Evolutionary conservation across 2,113 vertebrate species (phyloP).

Genomic region (Daphoenositta chrysoptera): DNA sequence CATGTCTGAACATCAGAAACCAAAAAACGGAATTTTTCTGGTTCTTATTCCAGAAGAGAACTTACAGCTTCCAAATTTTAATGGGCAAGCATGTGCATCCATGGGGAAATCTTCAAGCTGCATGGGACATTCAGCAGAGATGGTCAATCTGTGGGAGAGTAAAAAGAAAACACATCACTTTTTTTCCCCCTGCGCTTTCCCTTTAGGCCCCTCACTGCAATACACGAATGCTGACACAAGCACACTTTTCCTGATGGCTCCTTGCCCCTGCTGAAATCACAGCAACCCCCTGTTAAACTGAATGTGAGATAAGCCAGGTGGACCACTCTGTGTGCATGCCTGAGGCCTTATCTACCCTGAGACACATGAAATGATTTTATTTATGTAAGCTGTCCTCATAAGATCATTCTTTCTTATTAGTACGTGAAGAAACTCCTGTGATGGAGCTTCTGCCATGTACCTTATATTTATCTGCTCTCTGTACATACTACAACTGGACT

Average conservation of each 20-base stretch:
- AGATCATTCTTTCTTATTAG: not conserved
- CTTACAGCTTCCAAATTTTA: slow-evolving; percentile 99
- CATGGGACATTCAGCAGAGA: slow-evolving; percentile 97
- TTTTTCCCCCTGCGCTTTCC: rapidly evolving
- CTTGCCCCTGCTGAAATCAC: not conserved
- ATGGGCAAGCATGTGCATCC: slow-evolving; percentile 95
- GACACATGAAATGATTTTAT: not conserved
- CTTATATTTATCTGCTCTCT: not conserved
- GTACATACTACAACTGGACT: not conserved
- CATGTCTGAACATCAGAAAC: not conserved
- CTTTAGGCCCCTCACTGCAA: not conserved
- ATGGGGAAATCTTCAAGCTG: slow-evolving; percentile 98
- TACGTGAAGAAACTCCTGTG: not conserved
- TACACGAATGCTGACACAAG: not conserved
- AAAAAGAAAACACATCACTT: not conserved
- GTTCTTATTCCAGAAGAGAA: slow-evolving; percentile 51
- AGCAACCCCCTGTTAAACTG: not conserved
- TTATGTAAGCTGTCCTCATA: not conserved
- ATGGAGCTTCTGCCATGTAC: not conserved
- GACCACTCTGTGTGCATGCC: not conserved
- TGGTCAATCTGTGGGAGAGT: slow-evolving; percentile 82
- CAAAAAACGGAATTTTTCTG: not conserved
- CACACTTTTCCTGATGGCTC: not conserved
- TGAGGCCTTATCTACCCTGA: not conserved
- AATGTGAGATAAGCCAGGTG: not conserved